A percentile compares a stretch with the other conserved stretches of the same genome.
phyloP scores from a whole-genome alignment of 2,888 invertebrate species.

The Dimorphilus gyrociliatus region DNA sequence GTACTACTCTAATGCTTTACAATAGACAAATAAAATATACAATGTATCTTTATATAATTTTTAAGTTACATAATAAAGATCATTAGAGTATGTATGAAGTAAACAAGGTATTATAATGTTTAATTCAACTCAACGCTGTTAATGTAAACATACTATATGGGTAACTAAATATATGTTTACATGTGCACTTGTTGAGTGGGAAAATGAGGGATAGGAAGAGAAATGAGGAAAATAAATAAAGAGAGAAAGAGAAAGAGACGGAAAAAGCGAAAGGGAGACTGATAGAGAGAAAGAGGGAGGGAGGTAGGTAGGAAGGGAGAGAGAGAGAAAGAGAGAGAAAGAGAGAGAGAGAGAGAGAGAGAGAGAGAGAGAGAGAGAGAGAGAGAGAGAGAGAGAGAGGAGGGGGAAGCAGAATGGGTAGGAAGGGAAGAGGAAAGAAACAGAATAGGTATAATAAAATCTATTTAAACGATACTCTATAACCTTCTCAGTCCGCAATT shows the following conservation, averaged over 20 bases:
- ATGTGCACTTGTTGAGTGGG: background rate
- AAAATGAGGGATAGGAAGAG: constrained; percentile 1
- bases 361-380: constrained; percentile 6
- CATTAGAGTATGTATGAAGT: too few relatives aligned
- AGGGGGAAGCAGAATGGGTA: background rate
- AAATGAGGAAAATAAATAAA: background rate
- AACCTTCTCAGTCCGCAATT: too few relatives aligned
- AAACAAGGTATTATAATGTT: too few relatives aligned
- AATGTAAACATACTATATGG: too few relatives aligned
- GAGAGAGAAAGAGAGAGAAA: background rate
- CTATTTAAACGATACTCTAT: too few relatives aligned
- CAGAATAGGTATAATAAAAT: constrained; percentile 1
- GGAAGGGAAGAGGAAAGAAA: constrained; percentile 3
- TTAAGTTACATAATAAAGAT: too few relatives aligned
- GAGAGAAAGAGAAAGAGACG: background rate
- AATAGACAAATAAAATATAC: too few relatives aligned
- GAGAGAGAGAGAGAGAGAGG: constrained; percentile 1
- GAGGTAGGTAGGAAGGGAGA: constrained; percentile 8
- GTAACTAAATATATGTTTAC: too few relatives aligned
- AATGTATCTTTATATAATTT: too few relatives aligned
- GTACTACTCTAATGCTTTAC: too few relatives aligned
- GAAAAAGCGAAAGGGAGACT: constrained; percentile 4
- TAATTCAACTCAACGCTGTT: too few relatives aligned
- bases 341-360: background rate
- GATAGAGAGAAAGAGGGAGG: constrained; percentile 6